Evolutionary conservation across 2,113 vertebrate species (phyloP).

Genomic region (Athene cunicularia): DNA sequence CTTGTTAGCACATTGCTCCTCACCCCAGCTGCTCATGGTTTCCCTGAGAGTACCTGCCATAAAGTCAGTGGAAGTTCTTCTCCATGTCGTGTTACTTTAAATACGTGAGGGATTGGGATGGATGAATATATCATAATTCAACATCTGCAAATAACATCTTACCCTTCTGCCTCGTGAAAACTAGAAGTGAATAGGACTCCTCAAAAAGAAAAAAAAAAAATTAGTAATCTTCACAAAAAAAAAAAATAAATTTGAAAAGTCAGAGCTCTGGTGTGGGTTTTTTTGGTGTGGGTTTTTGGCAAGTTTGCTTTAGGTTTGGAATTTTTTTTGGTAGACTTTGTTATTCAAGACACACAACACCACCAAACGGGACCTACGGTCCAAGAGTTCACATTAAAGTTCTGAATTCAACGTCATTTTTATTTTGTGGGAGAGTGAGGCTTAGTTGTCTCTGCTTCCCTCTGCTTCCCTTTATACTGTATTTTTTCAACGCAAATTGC

Average conservation of each 20-base stretch:
- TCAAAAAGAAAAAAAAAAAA: background rate
- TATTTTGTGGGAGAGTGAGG: background rate
- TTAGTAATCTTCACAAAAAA: background rate
- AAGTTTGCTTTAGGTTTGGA: too few relatives aligned
- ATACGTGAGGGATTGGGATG: background rate
- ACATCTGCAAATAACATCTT: background rate
- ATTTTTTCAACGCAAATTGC: background rate
- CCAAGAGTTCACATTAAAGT: background rate
- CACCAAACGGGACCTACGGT: background rate
- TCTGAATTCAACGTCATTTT: background rate
- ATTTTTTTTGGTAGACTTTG: background rate
- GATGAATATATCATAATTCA: background rate
- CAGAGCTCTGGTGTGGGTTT: background rate
- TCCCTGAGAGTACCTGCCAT: background rate
- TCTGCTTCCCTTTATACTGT: background rate
- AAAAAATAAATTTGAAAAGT: background rate
- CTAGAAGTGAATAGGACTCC: background rate
- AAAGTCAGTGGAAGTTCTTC: background rate
- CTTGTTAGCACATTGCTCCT: background rate
- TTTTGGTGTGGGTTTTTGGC: background rate
- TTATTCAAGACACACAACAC: background rate
- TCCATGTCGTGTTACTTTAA: background rate
- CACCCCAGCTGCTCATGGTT: background rate
- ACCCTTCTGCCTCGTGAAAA: background rate
- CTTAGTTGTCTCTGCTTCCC: background rate